Percentiles rank a stretch among this genome's conserved stretches.
phyloP scores from a whole-genome alignment of 1,140 invertebrate species.

The Euborellia annulipes region DNA sequence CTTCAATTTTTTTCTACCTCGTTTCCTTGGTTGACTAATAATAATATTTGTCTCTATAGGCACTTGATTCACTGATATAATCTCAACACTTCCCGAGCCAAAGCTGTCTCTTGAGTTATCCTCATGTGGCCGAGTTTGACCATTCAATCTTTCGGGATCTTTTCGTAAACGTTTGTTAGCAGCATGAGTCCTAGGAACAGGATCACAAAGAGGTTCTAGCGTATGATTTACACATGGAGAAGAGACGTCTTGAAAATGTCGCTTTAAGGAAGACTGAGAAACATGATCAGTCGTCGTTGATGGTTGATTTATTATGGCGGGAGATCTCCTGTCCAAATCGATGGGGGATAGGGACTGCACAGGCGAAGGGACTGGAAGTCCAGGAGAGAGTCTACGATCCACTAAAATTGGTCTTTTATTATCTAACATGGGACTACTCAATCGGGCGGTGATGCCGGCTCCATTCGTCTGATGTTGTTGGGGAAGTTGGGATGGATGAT shows the following conservation, averaged over 20 bases:
- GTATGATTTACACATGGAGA: constrained; percentile 18
- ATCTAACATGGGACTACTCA: no score
- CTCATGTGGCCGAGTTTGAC: no score
- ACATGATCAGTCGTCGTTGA: no score
- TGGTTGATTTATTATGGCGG: no score
- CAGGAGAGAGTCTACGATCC: no score
- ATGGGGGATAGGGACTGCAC: no score
- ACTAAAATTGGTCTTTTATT: no score
- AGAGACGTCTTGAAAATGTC: no score
- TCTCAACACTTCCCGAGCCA: constrained; percentile 10
- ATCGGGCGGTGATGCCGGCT: not conserved
- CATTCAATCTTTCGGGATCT: constrained; percentile 20
- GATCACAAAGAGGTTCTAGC: constrained; percentile 23
- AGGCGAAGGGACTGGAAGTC: no score
- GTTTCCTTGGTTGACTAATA: constrained; percentile 24
- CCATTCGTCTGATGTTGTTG: constrained; percentile 5
- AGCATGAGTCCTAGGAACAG: constrained; percentile 41
- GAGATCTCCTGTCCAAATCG: no score
- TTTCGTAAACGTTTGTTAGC: constrained; percentile 43
- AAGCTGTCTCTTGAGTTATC: constrained; percentile 12
- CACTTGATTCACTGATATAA: constrained; percentile 4
- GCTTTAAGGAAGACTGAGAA: no score
- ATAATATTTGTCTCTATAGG: not conserved
- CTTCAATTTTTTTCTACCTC: constrained; percentile 35
- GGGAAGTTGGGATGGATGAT: not conserved